phyloP scores from a whole-genome alignment of 2,888 invertebrate genomes.

The Phorcus lineatus region DNA sequence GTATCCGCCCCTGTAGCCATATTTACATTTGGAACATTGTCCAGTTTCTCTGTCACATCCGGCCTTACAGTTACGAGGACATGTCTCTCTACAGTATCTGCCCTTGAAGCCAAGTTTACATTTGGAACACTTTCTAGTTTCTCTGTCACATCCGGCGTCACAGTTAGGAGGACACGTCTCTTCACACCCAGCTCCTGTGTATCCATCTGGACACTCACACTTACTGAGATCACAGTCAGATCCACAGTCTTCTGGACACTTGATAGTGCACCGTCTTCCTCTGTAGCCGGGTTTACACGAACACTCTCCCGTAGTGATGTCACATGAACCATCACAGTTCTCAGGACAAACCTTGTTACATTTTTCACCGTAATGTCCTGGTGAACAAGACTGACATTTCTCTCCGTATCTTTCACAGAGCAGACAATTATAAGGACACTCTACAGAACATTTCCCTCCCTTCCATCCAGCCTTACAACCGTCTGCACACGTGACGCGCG shows the following conservation, averaged over 20 bases:
- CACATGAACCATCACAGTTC: background rate
- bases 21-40: background rate
- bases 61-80: background rate
- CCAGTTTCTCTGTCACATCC: background rate
- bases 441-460: conserved; percentile 30
- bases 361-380: background rate
- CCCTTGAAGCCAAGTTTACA: background rate
- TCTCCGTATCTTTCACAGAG: background rate
- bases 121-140: background rate
- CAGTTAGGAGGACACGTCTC: background rate
- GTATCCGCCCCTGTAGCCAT: background rate
- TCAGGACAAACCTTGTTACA: background rate
- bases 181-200: background rate
- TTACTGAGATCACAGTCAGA: background rate
- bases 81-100: background rate
- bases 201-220: background rate
- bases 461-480: conserved; percentile 40
- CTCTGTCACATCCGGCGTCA: background rate
- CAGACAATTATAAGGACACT: background rate
- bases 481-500: conserved; percentile 35
- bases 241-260: background rate
- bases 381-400: background rate
- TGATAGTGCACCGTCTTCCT: background rate
- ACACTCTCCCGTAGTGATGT: background rate
- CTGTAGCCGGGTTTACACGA: background rate